phyloP scores from a whole-genome alignment of 2,113 vertebrate species.

The Pseudorhombus dupliciocellatus region DNA sequence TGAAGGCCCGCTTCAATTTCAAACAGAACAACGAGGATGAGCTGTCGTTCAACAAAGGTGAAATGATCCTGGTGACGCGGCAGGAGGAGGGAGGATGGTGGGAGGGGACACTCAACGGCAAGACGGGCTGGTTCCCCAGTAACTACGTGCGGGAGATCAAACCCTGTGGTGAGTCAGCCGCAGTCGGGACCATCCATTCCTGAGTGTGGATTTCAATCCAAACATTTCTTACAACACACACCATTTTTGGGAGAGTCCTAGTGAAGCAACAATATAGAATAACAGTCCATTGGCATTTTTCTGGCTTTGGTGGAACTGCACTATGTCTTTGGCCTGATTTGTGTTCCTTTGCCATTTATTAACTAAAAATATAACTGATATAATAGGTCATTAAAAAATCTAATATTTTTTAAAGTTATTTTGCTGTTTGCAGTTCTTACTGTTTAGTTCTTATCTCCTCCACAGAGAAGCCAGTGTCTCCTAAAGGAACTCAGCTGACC shows the following conservation, averaged over 20 bases:
- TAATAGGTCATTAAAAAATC: no score
- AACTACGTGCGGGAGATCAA: constrained; percentile 99
- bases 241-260: background rate
- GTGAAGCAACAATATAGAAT: background rate
- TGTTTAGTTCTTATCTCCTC: constrained; percentile 13
- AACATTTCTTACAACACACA: background rate
- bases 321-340: background rate
- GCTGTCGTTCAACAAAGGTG: constrained; percentile 94
- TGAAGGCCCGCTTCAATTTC: constrained; percentile 98
- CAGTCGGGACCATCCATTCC: background rate
- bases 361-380: background rate
- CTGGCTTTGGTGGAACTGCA: no score
- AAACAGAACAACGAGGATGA: constrained; percentile 99
- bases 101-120: constrained; percentile 93
- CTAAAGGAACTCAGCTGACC: constrained; percentile 91
- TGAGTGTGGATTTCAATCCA: background rate
- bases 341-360: background rate
- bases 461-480: constrained; percentile 92
- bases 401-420: no score
- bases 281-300: background rate
- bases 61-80: constrained; percentile 92
- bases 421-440: no score
- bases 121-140: constrained; percentile 98
- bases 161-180: constrained; percentile 87
- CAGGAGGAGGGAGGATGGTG: constrained; percentile 99